Base-by-base conservation (phyloP, 2,888 invertebrate genomes). In the Drosophila rellima region DNA sequence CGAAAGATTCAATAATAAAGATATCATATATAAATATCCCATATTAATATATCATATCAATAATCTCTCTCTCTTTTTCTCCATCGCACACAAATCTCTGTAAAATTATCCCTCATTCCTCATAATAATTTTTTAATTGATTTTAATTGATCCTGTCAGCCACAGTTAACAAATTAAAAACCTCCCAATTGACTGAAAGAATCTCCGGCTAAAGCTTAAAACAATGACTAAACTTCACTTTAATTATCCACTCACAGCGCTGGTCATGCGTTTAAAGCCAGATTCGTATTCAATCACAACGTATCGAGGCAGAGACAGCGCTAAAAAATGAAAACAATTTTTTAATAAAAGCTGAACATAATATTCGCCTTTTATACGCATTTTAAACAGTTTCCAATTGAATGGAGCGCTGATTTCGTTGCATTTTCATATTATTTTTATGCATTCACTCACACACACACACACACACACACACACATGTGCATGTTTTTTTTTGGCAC, bases 321-420 rank as follows among this genome's bases (percentile, higher is more conserved):
- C 0, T 10, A 23, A 15, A 3, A 52, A 54, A 44, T 44, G 11
- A 55, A 55, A 35, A 56, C 44, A 56, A 23, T 56, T 56, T 45
- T 56, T 26, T 55, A 42, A 55, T 15, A 55, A 55, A 55, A 42
- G 42, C 45, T 56, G 56, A 33, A 35, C 44, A 56, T 56, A 45
- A 56, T 80, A 76, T 66, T 67, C 75, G 65, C 80, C 78, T 74
- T 82, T 84, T 79, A 81, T 83, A 74, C 81, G 82, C 83, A 83
- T 85, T 85, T 83, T 83, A 82, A 83, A 82, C 78, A 71, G 70
- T 83, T 83, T 83, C 68, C 83, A 85, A 77, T 79, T 83, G 83
- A 83, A 83, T 83, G 77, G 77, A 40, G 64, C 82, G 69, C 77
- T 85, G 82, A 81, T 83, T 85, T 83, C 72, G 52, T 54, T 66